A percentile compares a stretch with the other conserved stretches of the same genome.
Evolutionary conservation across 2,888 invertebrate genomes (phyloP).

Genomic region (Arrhopalites spinosus): DNA sequence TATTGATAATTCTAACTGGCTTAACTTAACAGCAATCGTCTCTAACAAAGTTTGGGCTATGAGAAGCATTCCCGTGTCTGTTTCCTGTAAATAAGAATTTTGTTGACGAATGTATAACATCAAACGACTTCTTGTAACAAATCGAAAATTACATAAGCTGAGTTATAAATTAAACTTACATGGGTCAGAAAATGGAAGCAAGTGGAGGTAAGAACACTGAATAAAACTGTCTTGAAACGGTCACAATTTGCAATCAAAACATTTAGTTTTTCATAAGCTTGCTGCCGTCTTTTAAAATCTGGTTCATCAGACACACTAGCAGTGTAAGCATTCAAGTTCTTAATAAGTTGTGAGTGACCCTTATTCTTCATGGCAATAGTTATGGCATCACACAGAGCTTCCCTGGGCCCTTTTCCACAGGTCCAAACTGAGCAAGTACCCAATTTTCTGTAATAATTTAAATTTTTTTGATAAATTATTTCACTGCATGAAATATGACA

Average conservation of each 20-base stretch:
- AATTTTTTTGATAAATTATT: too few species aligned
- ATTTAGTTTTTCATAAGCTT: slow-evolving; percentile 25
- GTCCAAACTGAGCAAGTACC: slow-evolving; percentile 28
- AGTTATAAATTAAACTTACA: slow-evolving; percentile 15
- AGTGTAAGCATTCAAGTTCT: slow-evolving; percentile 27
- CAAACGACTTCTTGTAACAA: too few species aligned
- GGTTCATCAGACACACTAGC: slow-evolving; percentile 7
- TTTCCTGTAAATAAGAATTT: slow-evolving; percentile 9
- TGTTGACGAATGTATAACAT: not conserved
- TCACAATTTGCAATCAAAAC: not conserved
- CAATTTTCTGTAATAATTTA: slow-evolving; percentile 5
- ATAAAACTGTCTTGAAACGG: slow-evolving; percentile 15
- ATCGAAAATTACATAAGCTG: not conserved
- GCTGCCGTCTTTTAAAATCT: slow-evolving; percentile 24
- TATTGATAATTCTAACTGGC: too few species aligned
- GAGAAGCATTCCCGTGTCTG: slow-evolving; percentile 22
- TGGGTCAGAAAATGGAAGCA: slow-evolving; percentile 24
- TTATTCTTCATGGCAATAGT: slow-evolving; percentile 21
- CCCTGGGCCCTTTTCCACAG: slow-evolving; percentile 24
- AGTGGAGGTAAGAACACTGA: slow-evolving; percentile 14
- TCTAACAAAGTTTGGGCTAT: slow-evolving; percentile 6
- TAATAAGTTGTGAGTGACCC: slow-evolving; percentile 20
- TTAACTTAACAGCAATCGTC: slow-evolving; percentile 15
- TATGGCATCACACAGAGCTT: slow-evolving; percentile 27
- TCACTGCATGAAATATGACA: too few species aligned